A percentile compares a stretch with the other conserved stretches of the same genome.
These are phyloP conservation scores for Eunapius fragilis DNA, from an alignment of 37 sponge, comb jelly and placozoan genomes.

Conservation along the genomic window DNA sequence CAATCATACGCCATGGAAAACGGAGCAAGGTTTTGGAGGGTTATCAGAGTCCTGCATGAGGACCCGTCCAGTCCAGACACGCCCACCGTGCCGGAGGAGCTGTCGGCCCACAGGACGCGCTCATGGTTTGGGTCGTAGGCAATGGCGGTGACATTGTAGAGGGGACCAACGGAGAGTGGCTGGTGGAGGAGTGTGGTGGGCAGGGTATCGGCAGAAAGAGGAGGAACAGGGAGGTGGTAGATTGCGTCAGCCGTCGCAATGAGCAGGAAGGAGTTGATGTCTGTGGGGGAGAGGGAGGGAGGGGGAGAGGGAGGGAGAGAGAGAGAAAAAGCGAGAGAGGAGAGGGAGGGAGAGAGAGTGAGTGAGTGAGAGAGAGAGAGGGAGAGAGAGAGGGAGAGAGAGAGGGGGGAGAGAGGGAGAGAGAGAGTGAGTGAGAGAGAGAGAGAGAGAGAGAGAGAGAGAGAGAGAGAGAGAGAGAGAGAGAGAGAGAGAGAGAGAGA, in stretches of 20 bases:
- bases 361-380: no score
- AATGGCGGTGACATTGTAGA: constrained; percentile 4
- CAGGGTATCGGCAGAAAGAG: background rate
- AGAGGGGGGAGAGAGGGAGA: no score
- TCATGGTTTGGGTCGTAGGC: constrained; percentile 39
- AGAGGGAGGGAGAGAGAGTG: no score
- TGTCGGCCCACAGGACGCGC: constrained; percentile 50
- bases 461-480: no score
- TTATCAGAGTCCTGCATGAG: no score
- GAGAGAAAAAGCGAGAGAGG: no score
- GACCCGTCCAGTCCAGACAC: background rate
- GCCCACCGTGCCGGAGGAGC: background rate
- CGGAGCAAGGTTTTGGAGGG: background rate
- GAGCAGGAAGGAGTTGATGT: constrained; percentile 4
- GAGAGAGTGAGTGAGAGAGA: no score
- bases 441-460: no score
- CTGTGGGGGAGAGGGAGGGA: background rate
- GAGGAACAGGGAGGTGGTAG: constrained; percentile 18
- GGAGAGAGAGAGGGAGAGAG: no score
- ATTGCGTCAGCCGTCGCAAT: constrained; percentile 11
- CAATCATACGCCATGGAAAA: constrained; percentile 53
- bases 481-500: no score
- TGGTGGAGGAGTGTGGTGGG: background rate
- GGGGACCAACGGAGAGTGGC: constrained; percentile 11
- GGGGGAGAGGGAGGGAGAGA: no score